These are phyloP conservation scores for Progne subis DNA, from an alignment of 2,113 vertebrate genomes.

Conservation along the genomic window DNA sequence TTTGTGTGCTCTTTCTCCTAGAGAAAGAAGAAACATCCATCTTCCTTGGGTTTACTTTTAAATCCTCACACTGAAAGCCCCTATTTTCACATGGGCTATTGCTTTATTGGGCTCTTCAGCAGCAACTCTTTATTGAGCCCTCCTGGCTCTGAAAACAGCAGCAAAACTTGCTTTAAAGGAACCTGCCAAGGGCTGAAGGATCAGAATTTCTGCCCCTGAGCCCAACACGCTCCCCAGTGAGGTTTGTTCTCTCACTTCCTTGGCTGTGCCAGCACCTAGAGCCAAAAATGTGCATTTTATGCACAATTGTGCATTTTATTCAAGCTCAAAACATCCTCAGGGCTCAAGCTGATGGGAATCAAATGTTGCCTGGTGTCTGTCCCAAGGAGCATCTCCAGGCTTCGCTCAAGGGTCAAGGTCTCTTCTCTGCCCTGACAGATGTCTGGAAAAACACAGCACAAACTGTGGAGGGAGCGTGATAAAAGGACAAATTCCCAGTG, in stretches of 20 bases:
- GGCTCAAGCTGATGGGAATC: neutral
- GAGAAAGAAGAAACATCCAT: neutral
- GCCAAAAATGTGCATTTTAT: neutral
- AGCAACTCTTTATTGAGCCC: neutral
- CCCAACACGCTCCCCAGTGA: rapidly evolving
- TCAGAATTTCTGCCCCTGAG: neutral
- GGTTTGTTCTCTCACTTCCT: neutral
- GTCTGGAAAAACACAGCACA: neutral
- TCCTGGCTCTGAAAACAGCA: neutral
- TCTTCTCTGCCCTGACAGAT: neutral
- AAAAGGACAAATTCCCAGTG: neutral
- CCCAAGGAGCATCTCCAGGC: neutral
- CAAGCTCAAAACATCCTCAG: neutral
- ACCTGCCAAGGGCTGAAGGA: neutral
- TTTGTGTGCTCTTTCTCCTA: neutral
- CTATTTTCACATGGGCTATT: neutral
- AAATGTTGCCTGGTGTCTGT: neutral
- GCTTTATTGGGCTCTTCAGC: neutral
- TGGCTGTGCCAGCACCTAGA: neutral
- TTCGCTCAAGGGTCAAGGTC: neutral
- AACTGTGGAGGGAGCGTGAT: neutral
- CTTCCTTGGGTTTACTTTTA: neutral
- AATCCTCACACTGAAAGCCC: neutral
- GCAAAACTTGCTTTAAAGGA: neutral
- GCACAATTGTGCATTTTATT: neutral